A percentile compares a stretch with the other conserved stretches of the same genome.
These are phyloP conservation scores for Scylla paramamosain DNA, from an alignment of 1,140 invertebrate species.

Conservation along the genomic window DNA sequence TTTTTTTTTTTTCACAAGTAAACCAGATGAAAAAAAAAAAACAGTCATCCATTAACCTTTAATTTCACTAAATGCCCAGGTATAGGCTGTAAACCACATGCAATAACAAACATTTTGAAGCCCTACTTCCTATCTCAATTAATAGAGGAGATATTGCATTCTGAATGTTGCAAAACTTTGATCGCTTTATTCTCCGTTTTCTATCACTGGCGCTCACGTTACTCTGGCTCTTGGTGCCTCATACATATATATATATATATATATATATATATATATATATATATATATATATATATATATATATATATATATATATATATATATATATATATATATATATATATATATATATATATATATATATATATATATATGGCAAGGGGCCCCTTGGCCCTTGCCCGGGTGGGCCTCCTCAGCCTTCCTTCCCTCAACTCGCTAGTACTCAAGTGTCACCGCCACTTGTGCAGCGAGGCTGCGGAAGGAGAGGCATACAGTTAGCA, in stretches of 20 bases:
- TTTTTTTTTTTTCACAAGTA: background rate
- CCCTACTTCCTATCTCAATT: background rate
- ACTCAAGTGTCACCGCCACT: too few relatives aligned
- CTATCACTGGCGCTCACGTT: background rate
- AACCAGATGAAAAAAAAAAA: background rate
- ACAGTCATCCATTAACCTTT: too few relatives aligned
- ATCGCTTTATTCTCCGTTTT: background rate
- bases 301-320: background rate
- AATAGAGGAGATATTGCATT: too few relatives aligned
- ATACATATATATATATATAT: background rate
- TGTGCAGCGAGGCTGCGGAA: too few relatives aligned
- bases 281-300: background rate
- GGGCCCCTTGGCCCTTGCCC: too few relatives aligned
- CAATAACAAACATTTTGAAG: too few relatives aligned
- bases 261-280: background rate
- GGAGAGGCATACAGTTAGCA: too few relatives aligned
- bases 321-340: constrained; percentile 56
- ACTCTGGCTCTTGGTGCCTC: background rate
- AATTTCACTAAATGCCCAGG: too few relatives aligned
- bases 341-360: constrained; percentile 58
- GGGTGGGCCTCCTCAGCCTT: too few relatives aligned
- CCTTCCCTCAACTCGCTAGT: too few relatives aligned
- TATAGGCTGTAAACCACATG: background rate
- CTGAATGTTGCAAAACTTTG: too few relatives aligned
- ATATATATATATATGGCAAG: constrained; percentile 46